Conservation (phyloP, 2,113 vertebrate genomes). For the Lepus europaeus region DNA sequence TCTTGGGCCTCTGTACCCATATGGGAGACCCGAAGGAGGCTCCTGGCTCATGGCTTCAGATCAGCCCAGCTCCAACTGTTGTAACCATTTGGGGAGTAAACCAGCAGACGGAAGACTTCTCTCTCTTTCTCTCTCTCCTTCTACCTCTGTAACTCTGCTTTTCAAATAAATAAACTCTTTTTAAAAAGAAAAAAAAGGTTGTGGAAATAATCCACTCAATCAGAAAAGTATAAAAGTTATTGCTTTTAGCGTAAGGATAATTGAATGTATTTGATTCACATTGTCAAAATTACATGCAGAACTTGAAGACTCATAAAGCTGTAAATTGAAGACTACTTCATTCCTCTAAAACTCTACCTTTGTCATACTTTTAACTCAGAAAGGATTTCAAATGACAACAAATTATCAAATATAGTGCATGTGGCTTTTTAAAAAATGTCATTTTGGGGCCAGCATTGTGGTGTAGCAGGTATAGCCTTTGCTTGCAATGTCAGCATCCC, state of each 20-base stretch:
- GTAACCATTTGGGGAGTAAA: no score
- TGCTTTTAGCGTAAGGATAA: constrained; percentile 45
- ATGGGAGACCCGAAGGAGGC: no score
- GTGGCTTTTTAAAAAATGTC: not conserved
- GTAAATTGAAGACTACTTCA: constrained; percentile 25
- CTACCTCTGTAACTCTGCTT: no score
- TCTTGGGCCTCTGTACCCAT: no score
- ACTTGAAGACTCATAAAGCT: constrained; percentile 38
- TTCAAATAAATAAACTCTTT: no score
- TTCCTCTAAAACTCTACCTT: constrained; percentile 26
- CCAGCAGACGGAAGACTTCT: no score
- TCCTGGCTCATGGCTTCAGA: no score
- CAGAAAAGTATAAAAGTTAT: constrained; percentile 23
- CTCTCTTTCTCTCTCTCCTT: no score
- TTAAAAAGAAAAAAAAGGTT: not conserved
- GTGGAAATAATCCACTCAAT: constrained; percentile 1
- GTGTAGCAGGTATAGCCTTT: no score
- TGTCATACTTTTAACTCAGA: constrained; percentile 41
- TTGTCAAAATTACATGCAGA: not conserved
- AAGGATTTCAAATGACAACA: constrained; percentile 34
- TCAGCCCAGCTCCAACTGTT: no score
- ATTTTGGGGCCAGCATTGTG: no score
- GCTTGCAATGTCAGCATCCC: no score
- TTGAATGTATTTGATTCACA: constrained; percentile 28
- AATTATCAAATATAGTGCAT: not conserved